These are phyloP conservation scores for Lasioglossum albipes DNA, from an alignment of 1,140 invertebrate species.

Conservation along the genomic window DNA sequence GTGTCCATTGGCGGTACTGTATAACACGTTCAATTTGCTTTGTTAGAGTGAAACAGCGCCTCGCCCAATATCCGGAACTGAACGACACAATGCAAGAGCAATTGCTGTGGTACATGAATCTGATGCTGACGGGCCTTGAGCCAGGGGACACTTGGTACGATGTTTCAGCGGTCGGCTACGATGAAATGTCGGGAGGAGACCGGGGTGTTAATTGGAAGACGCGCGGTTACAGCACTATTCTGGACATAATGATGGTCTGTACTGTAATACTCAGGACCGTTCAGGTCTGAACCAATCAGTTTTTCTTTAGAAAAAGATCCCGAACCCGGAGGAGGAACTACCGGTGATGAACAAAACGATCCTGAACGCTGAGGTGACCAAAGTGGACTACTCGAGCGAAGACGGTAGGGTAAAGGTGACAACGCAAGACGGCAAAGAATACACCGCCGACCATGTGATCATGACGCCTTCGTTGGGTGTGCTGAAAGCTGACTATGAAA, in stretches of 20 bases:
- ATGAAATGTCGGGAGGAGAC: conserved; percentile 82
- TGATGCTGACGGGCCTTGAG: conserved; percentile 79
- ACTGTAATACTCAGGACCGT: not conserved
- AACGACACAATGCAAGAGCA: conserved; percentile 66
- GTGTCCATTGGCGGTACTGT: not conserved
- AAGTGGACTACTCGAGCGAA: conserved; percentile 65
- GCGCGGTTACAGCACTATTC: conserved; percentile 81
- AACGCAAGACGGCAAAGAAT: conserved; percentile 69
- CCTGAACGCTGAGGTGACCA: conserved; percentile 68
- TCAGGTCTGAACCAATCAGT: too few species aligned
- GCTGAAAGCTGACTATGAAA: conserved; percentile 72
- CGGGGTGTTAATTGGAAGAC: conserved; percentile 82
- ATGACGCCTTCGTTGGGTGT: conserved; percentile 79
- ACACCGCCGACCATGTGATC: conserved; percentile 74
- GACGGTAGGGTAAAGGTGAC: conserved; percentile 62
- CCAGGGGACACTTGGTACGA: conserved; percentile 82
- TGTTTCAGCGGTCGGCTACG: conserved; percentile 77
- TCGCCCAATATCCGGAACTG: conserved; percentile 49
- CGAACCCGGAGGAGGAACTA: conserved; percentile 63
- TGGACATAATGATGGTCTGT: conserved; percentile 82
- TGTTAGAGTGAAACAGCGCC: conserved; percentile 46
- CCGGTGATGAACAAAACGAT: conserved; percentile 69
- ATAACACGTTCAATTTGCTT: not conserved
- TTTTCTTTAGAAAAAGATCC: conserved; percentile 68
- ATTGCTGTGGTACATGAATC: conserved; percentile 77